Evolutionary conservation across 1,140 invertebrate genomes (phyloP).

Genomic region (Hormaphis cornu): DNA sequence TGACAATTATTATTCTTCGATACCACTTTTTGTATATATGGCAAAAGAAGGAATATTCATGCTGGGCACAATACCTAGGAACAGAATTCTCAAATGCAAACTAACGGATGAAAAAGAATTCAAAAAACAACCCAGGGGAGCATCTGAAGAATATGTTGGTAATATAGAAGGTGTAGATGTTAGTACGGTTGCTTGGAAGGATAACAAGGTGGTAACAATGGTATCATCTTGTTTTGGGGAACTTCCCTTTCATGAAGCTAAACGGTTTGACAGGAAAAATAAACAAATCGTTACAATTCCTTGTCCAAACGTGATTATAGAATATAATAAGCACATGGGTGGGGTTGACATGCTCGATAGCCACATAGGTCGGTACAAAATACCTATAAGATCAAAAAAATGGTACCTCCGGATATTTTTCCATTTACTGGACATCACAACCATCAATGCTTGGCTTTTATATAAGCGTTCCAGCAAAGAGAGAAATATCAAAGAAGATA

Average conservation of each 20-base stretch:
- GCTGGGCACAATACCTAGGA: background rate
- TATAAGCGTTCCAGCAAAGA: too few species aligned
- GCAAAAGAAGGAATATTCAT: background rate
- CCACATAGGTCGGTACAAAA: slow-evolving; percentile 38
- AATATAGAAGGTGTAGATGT: background rate
- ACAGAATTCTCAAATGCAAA: background rate
- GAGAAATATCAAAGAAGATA: slow-evolving; percentile 36
- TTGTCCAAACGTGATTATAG: slow-evolving; percentile 37
- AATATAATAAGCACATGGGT: slow-evolving; percentile 39
- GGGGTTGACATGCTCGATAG: slow-evolving; percentile 39
- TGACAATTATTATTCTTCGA: background rate
- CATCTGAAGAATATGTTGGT: background rate
- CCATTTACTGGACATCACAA: slow-evolving; percentile 38
- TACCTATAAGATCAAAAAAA: slow-evolving; percentile 40
- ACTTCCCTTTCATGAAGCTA: background rate
- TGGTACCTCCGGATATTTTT: slow-evolving; percentile 41
- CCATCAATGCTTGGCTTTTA: slow-evolving; percentile 39
- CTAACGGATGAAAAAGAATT: background rate
- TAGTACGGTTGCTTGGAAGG: background rate
- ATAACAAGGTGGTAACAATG: background rate
- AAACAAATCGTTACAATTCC: background rate
- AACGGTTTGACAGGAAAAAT: background rate
- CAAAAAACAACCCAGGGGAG: background rate
- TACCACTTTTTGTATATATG: background rate
- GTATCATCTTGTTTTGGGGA: background rate